Evolutionary conservation across 2,888 invertebrate genomes (phyloP), one percentile per base, ranked within the genome.

Genomic region (Trachelus troglodyta): DNA sequence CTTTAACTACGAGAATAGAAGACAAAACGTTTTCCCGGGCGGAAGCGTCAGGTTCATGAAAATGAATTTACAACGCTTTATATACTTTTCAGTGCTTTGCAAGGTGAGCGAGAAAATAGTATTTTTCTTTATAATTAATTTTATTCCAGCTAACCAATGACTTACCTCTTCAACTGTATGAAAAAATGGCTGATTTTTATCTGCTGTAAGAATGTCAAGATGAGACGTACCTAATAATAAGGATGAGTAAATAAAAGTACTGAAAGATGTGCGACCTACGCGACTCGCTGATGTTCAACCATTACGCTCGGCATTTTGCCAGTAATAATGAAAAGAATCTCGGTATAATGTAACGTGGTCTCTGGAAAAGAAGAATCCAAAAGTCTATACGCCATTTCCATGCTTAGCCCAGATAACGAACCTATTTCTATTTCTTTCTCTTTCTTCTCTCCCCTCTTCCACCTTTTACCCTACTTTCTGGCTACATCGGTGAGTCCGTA

Each of bases 291-390:
- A 86, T 82, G 79, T 79, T 81, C 82, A 76, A 77, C 80, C 84
- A 81, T 87, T 86, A 84, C 76, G 75, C 85, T 86, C 83, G 87
- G 87, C 88, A 82, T 81, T 84, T 84, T 86, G 88, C 87, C 87
- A 87, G 84, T 84, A 86, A 86, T 83, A 86, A 86, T 88, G 86
- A 84, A 82, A 88, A 86, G 82, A 85, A 81, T 81, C 79, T 81
- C 34, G 37, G 82, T 84, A 85, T 87, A 86, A 85, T 83, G 85
- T 81, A 84, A 84, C 85, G 77, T 34, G n/a, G 34, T 74, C 35
- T n/a, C n/a, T 34, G 35, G 30, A 34, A 74, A n/a, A 34, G 23
- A 9, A 34, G 74, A n/a, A 34, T 34, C 12, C 34, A 30, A 35
- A 34, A 35, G 37, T 74, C 74, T 35, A 74, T 35, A 11, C 37